Evolutionary conservation across 1,140 invertebrate genomes (phyloP).

Genomic region (Anthonomus grandis): DNA sequence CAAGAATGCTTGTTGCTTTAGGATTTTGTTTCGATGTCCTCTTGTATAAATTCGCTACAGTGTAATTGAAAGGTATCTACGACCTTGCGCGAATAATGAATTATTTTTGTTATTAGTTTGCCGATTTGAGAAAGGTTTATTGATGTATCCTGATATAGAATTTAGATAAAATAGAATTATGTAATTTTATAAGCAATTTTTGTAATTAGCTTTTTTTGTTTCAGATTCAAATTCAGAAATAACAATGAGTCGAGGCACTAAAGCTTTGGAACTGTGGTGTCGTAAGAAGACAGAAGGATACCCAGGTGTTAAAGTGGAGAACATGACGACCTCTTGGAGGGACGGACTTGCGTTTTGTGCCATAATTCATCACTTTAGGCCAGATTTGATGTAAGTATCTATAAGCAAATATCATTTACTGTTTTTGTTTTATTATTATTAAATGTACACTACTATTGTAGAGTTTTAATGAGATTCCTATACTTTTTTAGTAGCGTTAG

Average conservation of each 20-base stretch:
- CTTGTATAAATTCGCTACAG: not conserved
- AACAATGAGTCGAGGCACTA: slow-evolving; percentile 78
- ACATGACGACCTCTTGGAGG: slow-evolving; percentile 92
- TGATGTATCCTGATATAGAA: too few species aligned
- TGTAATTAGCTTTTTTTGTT: slow-evolving; percentile 6
- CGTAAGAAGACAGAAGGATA: slow-evolving; percentile 83
- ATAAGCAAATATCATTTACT: too few species aligned
- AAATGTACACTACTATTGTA: too few species aligned
- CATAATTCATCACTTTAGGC: slow-evolving; percentile 92
- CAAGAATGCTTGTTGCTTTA: slow-evolving; percentile 3
- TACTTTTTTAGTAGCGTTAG: too few species aligned
- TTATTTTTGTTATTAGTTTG: not conserved
- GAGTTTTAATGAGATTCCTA: too few species aligned
- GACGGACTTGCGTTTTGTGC: slow-evolving; percentile 95
- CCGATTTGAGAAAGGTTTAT: too few species aligned
- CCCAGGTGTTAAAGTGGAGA: slow-evolving; percentile 79
- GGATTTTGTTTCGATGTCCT: not conserved
- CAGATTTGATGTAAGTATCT: slow-evolving; percentile 96
- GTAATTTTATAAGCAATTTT: too few species aligned
- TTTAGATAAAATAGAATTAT: too few species aligned
- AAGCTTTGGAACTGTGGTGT: slow-evolving; percentile 86
- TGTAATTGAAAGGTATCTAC: slow-evolving; percentile 3
- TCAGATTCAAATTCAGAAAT: slow-evolving; percentile 12
- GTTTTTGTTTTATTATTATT: too few species aligned
- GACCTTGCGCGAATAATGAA: not conserved